Evolutionary conservation across 2,797 vertebrate species (phyloP), one percentile per base, ranked within the genome.

Genomic region (Cyclopterus lumpus): DNA sequence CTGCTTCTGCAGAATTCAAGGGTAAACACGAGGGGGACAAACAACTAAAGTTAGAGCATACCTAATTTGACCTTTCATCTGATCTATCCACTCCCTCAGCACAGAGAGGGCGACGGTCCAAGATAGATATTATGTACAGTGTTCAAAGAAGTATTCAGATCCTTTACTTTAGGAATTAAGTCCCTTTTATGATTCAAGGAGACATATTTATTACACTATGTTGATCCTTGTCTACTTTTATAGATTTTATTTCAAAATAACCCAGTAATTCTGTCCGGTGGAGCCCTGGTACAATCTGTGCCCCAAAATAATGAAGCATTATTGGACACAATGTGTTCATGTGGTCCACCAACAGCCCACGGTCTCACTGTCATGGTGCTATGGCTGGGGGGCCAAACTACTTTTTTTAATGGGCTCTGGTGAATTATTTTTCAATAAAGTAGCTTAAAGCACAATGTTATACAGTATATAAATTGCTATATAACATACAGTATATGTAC

Each of bases 21-120:
- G 80, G 77, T 82, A 82, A 88, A 89, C 71, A 59, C 1, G 32
- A 72, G 44, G 14, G 68, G 76, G 81, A 76, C 86, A 83, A 86
- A 83, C 78, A 81, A 8, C 73, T 75, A 58, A 68, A 79, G 40
- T 67, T 80, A 44, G 20, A 77, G 68, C 38, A 71, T 63, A 57
- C 58, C 54, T 87, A 73, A 66, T 83, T 48, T 74, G 81, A 83
- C 81, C 86, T 80, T 73, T 67, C 22, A 16, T 57, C 64, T 67
- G 49, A 69, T 76, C 71, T n/a, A 24, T 59, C 49, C 26, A 8
- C 64, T 32, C 24, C 22, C 46, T 44, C 1, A 2, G 8, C 51
- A 72, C 20, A 20, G 24, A 55, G n/a, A 48, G 32, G 57, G 16
- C 11, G 24, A 11, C 5, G 44, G 26, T 38, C 32, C 26, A 20